Base-by-base conservation (phyloP, 2,113 vertebrate species). In the Astur gentilis region DNA sequence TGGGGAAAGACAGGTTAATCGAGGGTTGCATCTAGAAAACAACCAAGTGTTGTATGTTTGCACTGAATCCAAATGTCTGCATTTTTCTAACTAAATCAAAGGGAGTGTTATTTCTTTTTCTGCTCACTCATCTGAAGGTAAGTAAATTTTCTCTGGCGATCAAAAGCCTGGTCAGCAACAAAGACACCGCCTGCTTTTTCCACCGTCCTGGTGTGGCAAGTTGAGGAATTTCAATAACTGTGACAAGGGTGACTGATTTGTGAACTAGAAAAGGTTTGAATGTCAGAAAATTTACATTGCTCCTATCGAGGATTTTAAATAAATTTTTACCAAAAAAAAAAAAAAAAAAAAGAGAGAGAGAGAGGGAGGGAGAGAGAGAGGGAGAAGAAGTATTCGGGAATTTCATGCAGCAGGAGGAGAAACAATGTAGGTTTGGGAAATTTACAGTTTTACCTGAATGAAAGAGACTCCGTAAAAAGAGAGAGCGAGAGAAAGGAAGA, bases 51-150 rank as follows among this genome's bases (percentile, higher is more conserved):
- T 98, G 98, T 98, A 98, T 98, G 98, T 98, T 98, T 98, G 98
- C 98, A 98, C 98, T 98, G 98, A 98, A 98, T 98, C 98, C 98
- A 98, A 98, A 98, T 98, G 98, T 98, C 97, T 98, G 98, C 98
- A 98, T 98, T 98, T 98, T 98, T 97, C 98, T 98, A 98, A 98
- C 98, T 98, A 98, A 98, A 98, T 98, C 98, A 98, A 98, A 98
- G 98, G 98, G 98, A 98, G 98, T 98, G 98, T 98, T 98, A 98
- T 98, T 98, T 98, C 98, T 98, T 98, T 98, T 98, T 98, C 98
- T 98, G 98, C 97, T 98, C 98, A 98, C 98, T 98, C 98, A 98
- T 98, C 98, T 98, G 98, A 98, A 98, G 98, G 98, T 98, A 98
- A 98, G 98, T 98, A 98, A 98, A 98, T 98, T 98, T 98, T 98